Conservation (phyloP, 1,140 invertebrate species). For the Zaprionus africanus region DNA sequence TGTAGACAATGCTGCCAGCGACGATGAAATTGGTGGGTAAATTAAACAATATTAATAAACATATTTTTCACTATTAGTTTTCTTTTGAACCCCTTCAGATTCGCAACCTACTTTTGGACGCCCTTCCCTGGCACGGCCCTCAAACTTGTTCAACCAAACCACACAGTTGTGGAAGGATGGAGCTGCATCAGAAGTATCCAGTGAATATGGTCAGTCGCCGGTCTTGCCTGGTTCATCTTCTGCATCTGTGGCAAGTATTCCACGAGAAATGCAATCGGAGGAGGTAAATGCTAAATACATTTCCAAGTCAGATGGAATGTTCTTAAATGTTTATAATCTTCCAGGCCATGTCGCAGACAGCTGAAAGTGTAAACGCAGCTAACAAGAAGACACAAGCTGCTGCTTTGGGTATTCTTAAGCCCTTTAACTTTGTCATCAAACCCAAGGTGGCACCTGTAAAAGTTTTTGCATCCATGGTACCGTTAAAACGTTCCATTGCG, state of each 20-base stretch:
- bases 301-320: background rate
- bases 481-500: slow-evolving; percentile 84
- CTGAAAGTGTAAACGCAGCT: slow-evolving; percentile 31
- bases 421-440: slow-evolving; percentile 64
- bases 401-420: slow-evolving; percentile 20
- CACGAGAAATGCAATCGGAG: slow-evolving; percentile 60
- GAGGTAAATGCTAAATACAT: slow-evolving; percentile 31
- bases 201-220: slow-evolving; percentile 64
- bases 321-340: background rate
- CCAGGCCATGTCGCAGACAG: slow-evolving; percentile 56
- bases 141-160: slow-evolving; percentile 22
- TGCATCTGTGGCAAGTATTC: slow-evolving; percentile 63
- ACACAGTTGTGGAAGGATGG: slow-evolving; percentile 51
- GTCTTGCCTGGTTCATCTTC: slow-evolving; percentile 61
- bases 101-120: background rate
- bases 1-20: slow-evolving; percentile 56
- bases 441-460: slow-evolving; percentile 83
- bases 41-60: background rate
- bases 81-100: slow-evolving; percentile 5
- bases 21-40: slow-evolving; percentile 46
- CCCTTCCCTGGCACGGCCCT: background rate
- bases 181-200: slow-evolving; percentile 63
- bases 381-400: slow-evolving; percentile 2
- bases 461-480: slow-evolving; percentile 84
- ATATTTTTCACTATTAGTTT: background rate